Conservation (phyloP, 64 coral and sea anemone genomes). For the Montipora cactus region DNA sequence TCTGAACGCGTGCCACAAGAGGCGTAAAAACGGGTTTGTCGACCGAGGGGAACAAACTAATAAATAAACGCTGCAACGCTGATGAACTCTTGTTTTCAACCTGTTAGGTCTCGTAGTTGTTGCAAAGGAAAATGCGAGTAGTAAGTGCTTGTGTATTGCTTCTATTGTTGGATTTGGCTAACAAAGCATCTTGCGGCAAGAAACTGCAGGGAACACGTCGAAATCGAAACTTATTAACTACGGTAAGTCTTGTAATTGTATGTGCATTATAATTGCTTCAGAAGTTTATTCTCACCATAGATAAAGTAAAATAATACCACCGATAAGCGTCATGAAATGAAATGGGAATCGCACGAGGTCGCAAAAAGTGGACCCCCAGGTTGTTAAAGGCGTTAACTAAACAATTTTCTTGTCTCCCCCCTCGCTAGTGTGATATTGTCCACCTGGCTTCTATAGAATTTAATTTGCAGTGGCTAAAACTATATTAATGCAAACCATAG, state of each 20-base stretch:
- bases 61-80: neutral
- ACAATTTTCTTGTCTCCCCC: neutral
- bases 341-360: neutral
- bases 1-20: neutral
- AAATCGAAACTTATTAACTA: neutral
- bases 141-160: neutral
- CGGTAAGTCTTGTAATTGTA: constrained; percentile 7
- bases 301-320: neutral
- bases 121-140: constrained; percentile 1
- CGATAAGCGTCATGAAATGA: neutral
- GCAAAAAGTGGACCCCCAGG: neutral
- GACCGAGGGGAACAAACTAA: neutral
- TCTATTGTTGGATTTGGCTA: constrained; percentile 15
- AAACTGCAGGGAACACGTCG: neutral
- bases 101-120: neutral
- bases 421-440: neutral
- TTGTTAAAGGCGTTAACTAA: neutral
- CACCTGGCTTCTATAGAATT: neutral
- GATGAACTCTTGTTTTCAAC: neutral
- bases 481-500: too few species aligned
- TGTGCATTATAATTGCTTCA: neutral
- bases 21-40: neutral
- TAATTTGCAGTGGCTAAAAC: too few species aligned
- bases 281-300: neutral
- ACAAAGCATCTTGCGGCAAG: constrained; percentile 1